Percentiles rank a stretch among this genome's conserved stretches.
phyloP scores from a whole-genome alignment of 1,140 invertebrate species.

The Metopolophium dirhodum region DNA sequence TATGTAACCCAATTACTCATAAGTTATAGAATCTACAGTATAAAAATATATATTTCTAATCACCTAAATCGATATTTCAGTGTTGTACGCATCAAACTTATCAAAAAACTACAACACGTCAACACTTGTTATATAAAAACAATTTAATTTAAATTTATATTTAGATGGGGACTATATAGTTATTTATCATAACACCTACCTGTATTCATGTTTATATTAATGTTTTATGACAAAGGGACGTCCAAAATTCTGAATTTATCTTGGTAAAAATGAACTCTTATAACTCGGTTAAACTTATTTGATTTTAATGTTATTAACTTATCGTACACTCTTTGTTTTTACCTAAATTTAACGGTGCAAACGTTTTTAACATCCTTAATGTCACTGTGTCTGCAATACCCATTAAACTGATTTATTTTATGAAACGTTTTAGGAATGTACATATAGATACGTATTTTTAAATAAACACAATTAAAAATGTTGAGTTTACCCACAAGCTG shows the following conservation, averaged over 20 bases:
- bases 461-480: background rate
- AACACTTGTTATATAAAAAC: background rate
- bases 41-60: background rate
- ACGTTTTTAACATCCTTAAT: background rate
- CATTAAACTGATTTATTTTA: constrained; percentile 3
- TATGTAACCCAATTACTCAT: background rate
- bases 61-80: too few species aligned
- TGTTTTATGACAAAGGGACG: background rate
- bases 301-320: background rate
- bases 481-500: background rate
- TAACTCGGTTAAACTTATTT: background rate
- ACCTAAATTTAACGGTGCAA: background rate
- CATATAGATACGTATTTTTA: background rate
- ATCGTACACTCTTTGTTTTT: background rate
- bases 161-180: background rate
- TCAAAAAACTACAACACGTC: background rate
- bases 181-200: background rate
- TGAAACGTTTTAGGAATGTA: background rate
- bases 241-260: background rate
- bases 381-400: background rate
- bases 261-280: background rate
- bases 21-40: background rate
- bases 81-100: background rate
- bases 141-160: background rate
- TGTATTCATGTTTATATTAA: background rate